Evolutionary conservation across 2,888 invertebrate genomes (phyloP), one percentile per base, ranked within the genome.

Genomic region (Nomada goodeniana): DNA sequence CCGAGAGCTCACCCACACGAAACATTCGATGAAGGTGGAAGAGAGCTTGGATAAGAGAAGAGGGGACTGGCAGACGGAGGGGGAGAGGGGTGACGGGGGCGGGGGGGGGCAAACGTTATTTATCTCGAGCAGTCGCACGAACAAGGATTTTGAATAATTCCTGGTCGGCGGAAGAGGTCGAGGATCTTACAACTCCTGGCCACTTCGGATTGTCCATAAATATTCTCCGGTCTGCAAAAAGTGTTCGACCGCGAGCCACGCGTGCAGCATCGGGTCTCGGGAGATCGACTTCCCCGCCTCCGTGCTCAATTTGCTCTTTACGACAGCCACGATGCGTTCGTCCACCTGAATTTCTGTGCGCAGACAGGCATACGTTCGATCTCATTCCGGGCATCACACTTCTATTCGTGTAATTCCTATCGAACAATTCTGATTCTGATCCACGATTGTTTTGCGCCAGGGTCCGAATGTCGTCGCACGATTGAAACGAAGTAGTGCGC

Each of bases 81-180:
- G 80, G 76, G 83, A 87, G 86, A 26, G 26, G 26, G 85, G 84
- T 80, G 76, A 83, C 86, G 86, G 82, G 72, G 81, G 85, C 85
- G 83, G 82, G 42, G 75, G 78, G 86, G 86, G 90, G 90, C 88
- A 87, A 92, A 91, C 91, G 92, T 93, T 92, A 93, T 92, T 92
- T 91, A 92, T 93, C 91, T 92, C 92, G 90, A 90, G 90, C 91
- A 90, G 89, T 89, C 90, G 90, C 89, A 83, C 73, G 90, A 90
- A 90, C 90, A 89, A 88, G 89, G 92, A 93, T 93, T 93, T 93
- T 92, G 91, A 92, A 92, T 91, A 91, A 92, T 92, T 92, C 82
- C 88, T 86, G 85, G 80, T 86, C 85, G 87, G 84, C 86, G 82
- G 86, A 84, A 82, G 87, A 89, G 88, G 84, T 83, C 87, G 85